A percentile compares a stretch with the other conserved stretches of the same genome.
These are phyloP conservation scores for Pyrochroa serraticornis DNA, from an alignment of 2,888 invertebrate species.

Conservation along the genomic window DNA sequence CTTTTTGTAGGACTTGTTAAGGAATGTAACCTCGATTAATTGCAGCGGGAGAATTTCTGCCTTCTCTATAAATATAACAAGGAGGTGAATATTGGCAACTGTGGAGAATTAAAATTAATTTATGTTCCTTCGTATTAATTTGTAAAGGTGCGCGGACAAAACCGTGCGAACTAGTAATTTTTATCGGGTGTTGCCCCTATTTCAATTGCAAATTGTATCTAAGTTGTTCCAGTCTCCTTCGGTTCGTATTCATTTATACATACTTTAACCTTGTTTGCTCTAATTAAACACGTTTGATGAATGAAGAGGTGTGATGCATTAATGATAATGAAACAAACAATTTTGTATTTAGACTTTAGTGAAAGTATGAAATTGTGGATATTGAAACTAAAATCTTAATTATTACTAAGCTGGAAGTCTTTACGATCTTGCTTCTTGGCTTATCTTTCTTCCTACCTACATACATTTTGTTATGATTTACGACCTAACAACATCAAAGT, in stretches of 20 bases:
- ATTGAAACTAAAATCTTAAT: too few species aligned
- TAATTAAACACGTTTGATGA: conserved; percentile 1
- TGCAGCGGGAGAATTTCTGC: conserved; percentile 14
- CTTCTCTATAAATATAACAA: too few species aligned
- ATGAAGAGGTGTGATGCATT: too few species aligned
- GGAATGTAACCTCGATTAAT: conserved; percentile 20
- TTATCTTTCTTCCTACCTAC: too few species aligned
- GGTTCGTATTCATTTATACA: conserved; percentile 3
- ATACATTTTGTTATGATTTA: too few species aligned
- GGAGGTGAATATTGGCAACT: too few species aligned
- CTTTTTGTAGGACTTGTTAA: conserved; percentile 9
- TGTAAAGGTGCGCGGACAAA: not conserved
- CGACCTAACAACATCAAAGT: too few species aligned
- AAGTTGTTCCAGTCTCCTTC: not conserved
- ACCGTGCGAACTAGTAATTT: conserved; percentile 4
- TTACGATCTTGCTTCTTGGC: too few species aligned
- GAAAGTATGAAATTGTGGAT: too few species aligned
- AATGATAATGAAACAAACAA: too few species aligned
- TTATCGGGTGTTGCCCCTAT: not conserved
- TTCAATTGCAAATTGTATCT: conserved; percentile 2
- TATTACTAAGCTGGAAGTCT: too few species aligned
- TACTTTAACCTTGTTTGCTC: conserved; percentile 2
- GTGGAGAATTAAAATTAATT: not conserved
- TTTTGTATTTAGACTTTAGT: too few species aligned
- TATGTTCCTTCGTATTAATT: not conserved